Conservation (phyloP, 2,113 vertebrate species). For the Petaurus breviceps region DNA sequence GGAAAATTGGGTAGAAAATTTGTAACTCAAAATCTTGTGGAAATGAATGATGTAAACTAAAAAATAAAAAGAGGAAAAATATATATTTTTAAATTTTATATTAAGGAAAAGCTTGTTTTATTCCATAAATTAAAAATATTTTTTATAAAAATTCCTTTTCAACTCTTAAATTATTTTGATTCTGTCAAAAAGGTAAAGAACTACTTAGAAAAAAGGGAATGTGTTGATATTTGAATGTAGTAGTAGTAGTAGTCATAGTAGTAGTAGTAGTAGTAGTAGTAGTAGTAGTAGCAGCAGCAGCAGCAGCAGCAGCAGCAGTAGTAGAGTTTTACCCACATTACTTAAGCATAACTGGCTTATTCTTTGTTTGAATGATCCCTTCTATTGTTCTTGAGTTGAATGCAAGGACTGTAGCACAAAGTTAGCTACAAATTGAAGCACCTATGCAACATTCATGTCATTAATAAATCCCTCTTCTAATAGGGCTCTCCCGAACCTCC, state of each 20-base stretch:
- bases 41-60: too few species aligned
- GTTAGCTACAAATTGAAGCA: background rate
- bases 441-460: background rate
- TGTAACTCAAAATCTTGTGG: too few species aligned
- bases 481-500: background rate
- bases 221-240: background rate
- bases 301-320: background rate
- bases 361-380: background rate
- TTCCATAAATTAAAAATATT: too few species aligned
- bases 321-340: background rate
- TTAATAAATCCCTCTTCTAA: background rate
- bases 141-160: background rate
- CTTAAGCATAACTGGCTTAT: background rate
- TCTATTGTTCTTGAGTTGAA: background rate
- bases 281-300: background rate
- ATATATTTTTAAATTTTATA: too few species aligned
- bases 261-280: background rate
- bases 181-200: background rate
- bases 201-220: background rate
- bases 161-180: background rate
- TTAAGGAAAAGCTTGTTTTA: too few species aligned
- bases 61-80: too few species aligned
- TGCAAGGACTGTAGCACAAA: background rate
- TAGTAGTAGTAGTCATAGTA: background rate
- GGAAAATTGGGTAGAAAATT: too few species aligned